A percentile compares a stretch with the other conserved stretches of the same genome.
These are phyloP conservation scores for Gortyna flavago DNA, from an alignment of 2,888 invertebrate species.

Conservation along the genomic window DNA sequence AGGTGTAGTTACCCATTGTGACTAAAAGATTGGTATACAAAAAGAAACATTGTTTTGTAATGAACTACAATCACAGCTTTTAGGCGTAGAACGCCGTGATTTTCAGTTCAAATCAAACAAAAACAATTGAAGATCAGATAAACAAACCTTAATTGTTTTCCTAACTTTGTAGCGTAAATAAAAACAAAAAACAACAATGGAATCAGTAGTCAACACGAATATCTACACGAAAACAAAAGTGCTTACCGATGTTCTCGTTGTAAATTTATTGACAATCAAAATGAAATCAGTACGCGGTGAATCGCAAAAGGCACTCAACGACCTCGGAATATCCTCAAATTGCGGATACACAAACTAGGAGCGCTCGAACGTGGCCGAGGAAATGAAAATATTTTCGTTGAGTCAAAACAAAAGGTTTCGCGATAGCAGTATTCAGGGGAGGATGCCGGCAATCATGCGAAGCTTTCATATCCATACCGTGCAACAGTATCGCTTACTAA, in stretches of 20 bases:
- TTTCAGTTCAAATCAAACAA: slow-evolving; percentile 28
- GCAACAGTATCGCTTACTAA: slow-evolving; percentile 78
- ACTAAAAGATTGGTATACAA: neutral
- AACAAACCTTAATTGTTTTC: slow-evolving; percentile 26
- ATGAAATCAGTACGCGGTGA: slow-evolving; percentile 74
- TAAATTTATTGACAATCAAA: slow-evolving; percentile 78
- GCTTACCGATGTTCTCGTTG: slow-evolving; percentile 65
- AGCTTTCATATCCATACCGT: slow-evolving; percentile 69
- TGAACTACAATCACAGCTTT: slow-evolving; percentile 20
- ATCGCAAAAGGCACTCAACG: slow-evolving; percentile 72
- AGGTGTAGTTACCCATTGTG: neutral
- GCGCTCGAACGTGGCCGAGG: slow-evolving; percentile 72
- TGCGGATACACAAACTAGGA: slow-evolving; percentile 79
- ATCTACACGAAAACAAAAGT: slow-evolving; percentile 67
- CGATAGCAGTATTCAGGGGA: slow-evolving; percentile 68
- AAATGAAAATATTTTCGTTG: slow-evolving; percentile 80
- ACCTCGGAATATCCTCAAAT: slow-evolving; percentile 74
- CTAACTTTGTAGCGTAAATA: slow-evolving; percentile 32
- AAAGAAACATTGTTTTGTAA: neutral
- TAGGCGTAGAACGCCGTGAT: neutral
- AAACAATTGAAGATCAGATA: slow-evolving; percentile 20
- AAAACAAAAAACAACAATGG: slow-evolving; percentile 43
- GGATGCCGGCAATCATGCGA: slow-evolving; percentile 78
- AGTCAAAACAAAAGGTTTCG: slow-evolving; percentile 77
- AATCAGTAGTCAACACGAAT: slow-evolving; percentile 52